Percentiles rank a stretch among this genome's conserved stretches.
These are phyloP conservation scores for Pachyuromys duprasi DNA, from an alignment of 2,797 vertebrate species.

Conservation along the genomic window DNA sequence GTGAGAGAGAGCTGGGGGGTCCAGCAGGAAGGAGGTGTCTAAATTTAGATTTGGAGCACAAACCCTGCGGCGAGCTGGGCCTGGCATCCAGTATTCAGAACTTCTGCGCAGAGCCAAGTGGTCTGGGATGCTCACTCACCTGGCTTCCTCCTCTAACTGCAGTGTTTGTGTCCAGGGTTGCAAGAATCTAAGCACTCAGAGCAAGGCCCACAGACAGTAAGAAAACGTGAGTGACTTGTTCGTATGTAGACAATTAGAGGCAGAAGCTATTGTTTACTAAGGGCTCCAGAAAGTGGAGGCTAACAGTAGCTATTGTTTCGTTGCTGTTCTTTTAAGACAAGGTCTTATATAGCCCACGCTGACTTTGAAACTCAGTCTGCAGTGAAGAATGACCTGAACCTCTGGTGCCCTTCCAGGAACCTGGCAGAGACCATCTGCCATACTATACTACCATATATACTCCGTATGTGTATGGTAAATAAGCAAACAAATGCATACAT, in stretches of 20 bases:
- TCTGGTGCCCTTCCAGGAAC: neutral
- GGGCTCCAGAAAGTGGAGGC: neutral
- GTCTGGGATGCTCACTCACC: neutral
- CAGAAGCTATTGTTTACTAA: neutral
- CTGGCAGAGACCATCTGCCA: neutral
- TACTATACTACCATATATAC: neutral
- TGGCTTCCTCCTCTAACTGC: neutral
- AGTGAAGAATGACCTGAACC: neutral
- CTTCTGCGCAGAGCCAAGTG: neutral
- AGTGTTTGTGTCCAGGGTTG: neutral
- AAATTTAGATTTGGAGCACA: neutral
- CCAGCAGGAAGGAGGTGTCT: neutral
- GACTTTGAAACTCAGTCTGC: neutral
- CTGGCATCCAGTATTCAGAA: neutral
- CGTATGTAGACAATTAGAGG: neutral
- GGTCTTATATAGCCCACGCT: neutral
- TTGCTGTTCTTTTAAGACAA: neutral
- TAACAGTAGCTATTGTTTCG: neutral
- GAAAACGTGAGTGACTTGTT: neutral
- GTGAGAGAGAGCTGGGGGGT: neutral
- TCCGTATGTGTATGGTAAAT: constrained; percentile 26
- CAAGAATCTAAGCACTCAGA: neutral
- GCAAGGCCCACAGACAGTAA: neutral
- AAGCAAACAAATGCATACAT: constrained; percentile 27
- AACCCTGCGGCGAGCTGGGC: neutral